Evolutionary conservation across 1,140 invertebrate species (phyloP).

Genomic region (Teleogryllus occipitalis): DNA sequence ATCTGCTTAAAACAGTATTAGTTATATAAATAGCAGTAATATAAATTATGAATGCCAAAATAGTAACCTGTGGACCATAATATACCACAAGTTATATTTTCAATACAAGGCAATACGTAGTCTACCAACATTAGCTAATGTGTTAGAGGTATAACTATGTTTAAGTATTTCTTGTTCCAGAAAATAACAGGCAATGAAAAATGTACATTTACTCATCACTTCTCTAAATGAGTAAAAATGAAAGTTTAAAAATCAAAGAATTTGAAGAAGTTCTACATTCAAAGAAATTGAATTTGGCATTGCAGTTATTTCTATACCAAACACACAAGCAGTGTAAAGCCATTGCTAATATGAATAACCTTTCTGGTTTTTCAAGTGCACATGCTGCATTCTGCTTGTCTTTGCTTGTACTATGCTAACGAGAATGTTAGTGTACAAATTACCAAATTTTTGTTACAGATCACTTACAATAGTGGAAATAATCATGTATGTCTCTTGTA

Average conservation of each 20-base stretch:
- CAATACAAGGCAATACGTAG: not conserved
- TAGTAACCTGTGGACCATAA: not conserved
- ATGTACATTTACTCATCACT: not conserved
- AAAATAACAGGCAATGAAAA: not conserved
- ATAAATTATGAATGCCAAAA: not conserved
- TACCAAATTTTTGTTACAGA: not conserved
- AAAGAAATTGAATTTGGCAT: not conserved
- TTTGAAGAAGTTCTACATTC: not conserved
- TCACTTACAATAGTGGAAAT: not conserved
- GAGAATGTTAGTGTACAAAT: no score
- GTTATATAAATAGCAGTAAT: conserved; percentile 10
- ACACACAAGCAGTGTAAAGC: no score
- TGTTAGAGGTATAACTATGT: conserved; percentile 5
- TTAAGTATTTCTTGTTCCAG: not conserved
- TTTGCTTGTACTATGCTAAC: no score
- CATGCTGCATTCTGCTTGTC: no score
- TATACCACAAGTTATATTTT: conserved; percentile 6
- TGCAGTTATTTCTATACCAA: not conserved
- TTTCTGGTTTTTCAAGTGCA: no score
- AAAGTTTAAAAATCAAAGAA: not conserved
- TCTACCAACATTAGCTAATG: not conserved
- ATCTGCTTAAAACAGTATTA: conserved; percentile 9
- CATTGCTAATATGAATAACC: no score
- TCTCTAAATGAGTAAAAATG: not conserved
- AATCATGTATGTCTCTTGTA: not conserved